phyloP scores from a whole-genome alignment of 2,113 vertebrate species.

The Stigmatopora argus region DNA sequence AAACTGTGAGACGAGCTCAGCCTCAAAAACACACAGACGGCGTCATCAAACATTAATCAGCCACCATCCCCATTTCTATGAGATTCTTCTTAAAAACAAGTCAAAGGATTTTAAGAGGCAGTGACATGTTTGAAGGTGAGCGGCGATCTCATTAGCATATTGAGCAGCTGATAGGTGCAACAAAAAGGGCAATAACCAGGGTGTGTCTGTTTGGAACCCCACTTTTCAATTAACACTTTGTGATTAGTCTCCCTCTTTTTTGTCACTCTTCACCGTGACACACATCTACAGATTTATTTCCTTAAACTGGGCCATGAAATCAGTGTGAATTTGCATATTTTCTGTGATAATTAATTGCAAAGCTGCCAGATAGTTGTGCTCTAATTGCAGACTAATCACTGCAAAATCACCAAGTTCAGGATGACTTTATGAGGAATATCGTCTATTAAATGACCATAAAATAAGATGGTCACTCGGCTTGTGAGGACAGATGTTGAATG shows the following conservation, averaged over 20 bases:
- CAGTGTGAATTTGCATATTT: conserved; percentile 65
- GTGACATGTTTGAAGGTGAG: conserved; percentile 99
- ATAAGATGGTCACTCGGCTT: neutral
- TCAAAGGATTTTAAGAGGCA: conserved; percentile 99
- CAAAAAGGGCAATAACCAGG: conserved; percentile 95
- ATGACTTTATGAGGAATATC: neutral
- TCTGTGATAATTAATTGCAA: conserved; percentile 76
- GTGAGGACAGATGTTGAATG: neutral
- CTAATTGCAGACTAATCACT: conserved; percentile 63
- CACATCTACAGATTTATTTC: conserved; percentile 47
- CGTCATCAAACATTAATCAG: conserved; percentile 99
- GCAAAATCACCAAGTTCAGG: conserved; percentile 46
- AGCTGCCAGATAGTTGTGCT: conserved; percentile 61
- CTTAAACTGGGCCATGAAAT: conserved; percentile 61
- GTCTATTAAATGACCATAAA: neutral
- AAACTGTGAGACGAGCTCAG: conserved; percentile 88
- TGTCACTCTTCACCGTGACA: conserved; percentile 27
- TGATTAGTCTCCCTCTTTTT: conserved; percentile 80
- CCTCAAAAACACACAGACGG: conserved; percentile 89
- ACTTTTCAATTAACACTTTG: conserved; percentile 98
- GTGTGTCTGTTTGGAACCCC: conserved; percentile 96
- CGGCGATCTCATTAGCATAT: conserved; percentile 98
- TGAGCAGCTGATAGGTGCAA: conserved; percentile 99
- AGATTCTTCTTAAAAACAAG: conserved; percentile 95
- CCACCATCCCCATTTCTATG: conserved; percentile 83